Evolutionary conservation across 92 coral and sea anemone species (phyloP).

Genomic region (Chrysogorgia sp.): DNA sequence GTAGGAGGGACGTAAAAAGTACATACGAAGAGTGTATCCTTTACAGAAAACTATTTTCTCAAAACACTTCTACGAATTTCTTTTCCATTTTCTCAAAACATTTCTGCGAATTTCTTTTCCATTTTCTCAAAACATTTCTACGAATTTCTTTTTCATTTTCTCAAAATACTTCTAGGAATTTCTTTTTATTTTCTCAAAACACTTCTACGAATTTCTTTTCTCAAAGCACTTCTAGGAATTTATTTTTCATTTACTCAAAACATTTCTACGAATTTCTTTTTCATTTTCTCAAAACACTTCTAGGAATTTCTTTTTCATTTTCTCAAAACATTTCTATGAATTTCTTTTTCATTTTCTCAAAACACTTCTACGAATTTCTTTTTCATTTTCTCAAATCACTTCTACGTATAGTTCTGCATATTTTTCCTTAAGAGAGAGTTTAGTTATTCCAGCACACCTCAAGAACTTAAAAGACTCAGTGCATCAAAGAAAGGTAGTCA

Average conservation of each 20-base stretch:
- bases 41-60: constrained; percentile 16
- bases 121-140: neutral
- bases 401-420: neutral
- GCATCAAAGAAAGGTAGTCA: constrained; percentile 15
- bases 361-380: neutral
- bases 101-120: no score
- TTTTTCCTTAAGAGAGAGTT: constrained; percentile 50
- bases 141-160: no score
- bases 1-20: constrained; percentile 34
- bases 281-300: neutral
- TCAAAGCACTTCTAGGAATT: neutral
- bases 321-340: no score
- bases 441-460: constrained; percentile 81
- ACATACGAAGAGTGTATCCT: constrained; percentile 27
- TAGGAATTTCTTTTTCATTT: no score
- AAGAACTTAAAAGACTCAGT: constrained; percentile 2
- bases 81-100: no score
- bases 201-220: no score
- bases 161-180: no score
- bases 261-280: no score
- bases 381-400: neutral
- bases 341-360: no score
- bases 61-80: no score
- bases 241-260: no score
- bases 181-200: no score